phyloP scores from a whole-genome alignment of 2,888 invertebrate species.

The Melanargia galathea region DNA sequence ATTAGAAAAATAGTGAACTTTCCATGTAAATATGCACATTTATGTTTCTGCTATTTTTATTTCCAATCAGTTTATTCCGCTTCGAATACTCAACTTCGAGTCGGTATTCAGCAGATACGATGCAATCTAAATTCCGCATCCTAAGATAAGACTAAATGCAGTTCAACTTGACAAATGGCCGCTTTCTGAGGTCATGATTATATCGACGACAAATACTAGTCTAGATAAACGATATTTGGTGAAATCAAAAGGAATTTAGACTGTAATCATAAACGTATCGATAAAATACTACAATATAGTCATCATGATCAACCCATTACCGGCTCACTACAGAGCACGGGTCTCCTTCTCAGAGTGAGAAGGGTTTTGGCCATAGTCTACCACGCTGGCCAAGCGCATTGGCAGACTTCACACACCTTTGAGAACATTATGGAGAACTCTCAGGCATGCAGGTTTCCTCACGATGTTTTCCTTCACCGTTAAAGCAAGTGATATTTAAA shows the following conservation, averaged over 20 bases:
- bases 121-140: constrained; percentile 56
- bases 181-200: constrained; percentile 22
- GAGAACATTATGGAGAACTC: no score
- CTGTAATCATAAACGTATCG: not conserved
- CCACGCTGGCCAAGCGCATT: no score
- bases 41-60: constrained; percentile 9
- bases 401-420: no score
- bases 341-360: no score
- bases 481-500: no score
- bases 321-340: no score
- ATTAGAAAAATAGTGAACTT: not conserved
- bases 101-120: constrained; percentile 62
- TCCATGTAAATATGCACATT: constrained; percentile 4
- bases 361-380: no score
- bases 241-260: not conserved
- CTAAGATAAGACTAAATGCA: constrained; percentile 24
- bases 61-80: constrained; percentile 42
- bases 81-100: constrained; percentile 51
- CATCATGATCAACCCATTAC: no score
- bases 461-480: no score
- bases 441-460: no score
- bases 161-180: constrained; percentile 24
- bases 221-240: constrained; percentile 1
- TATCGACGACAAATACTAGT: constrained; percentile 4
- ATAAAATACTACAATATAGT: no score